These are phyloP conservation scores for Cyanistes caeruleus DNA, from an alignment of 2,113 vertebrate species.

Conservation along the genomic window DNA sequence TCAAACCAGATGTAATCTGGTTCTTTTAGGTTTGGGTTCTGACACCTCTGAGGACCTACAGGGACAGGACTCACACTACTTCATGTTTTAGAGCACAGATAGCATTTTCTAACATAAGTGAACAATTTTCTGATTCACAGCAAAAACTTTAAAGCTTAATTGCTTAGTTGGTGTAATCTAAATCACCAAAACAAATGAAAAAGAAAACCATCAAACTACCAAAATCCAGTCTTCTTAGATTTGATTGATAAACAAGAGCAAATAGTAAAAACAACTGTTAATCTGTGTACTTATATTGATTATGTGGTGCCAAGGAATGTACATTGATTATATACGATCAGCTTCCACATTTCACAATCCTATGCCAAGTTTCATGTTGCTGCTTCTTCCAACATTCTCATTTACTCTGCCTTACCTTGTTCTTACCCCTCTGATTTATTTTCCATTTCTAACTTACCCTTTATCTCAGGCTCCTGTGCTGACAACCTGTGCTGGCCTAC, in stretches of 20 bases:
- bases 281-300: not conserved
- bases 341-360: not conserved
- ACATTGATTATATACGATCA: not conserved
- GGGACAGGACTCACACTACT: not conserved
- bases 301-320: not conserved
- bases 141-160: not conserved
- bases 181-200: not conserved
- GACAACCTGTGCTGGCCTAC: not conserved
- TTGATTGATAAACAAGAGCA: not conserved
- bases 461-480: not conserved
- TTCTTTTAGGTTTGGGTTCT: not conserved
- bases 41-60: not conserved
- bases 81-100: not conserved
- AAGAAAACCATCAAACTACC: rapidly evolving
- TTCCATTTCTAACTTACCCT: not conserved
- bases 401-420: not conserved
- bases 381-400: not conserved
- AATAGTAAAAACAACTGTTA: not conserved
- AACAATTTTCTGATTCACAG: not conserved
- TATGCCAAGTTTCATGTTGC: not conserved
- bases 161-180: not conserved
- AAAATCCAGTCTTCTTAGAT: not conserved
- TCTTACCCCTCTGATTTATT: not conserved
- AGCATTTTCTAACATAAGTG: not conserved
- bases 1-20: not conserved